Percentiles rank a stretch among this genome's conserved stretches.
Conservation (phyloP, 2,113 vertebrate species). For the Spea bombifrons region DNA sequence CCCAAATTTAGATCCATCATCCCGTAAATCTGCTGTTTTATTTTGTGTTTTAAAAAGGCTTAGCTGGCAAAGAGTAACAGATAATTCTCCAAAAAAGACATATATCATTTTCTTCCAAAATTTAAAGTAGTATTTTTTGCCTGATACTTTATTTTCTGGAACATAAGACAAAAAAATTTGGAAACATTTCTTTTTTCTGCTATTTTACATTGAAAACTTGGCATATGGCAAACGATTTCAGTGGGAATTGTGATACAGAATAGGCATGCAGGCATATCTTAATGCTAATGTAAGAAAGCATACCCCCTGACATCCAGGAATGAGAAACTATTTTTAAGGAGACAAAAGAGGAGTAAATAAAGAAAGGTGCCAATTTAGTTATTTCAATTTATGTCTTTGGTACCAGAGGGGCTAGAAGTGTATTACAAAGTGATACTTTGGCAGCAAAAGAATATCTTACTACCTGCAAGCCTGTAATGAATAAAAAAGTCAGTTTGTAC, state of each 20-base stretch:
- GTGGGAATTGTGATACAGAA: conserved; percentile 1
- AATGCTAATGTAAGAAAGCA: conserved; percentile 78
- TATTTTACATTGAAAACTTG: not conserved
- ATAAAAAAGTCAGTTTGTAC: too few relatives aligned
- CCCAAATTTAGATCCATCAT: too few relatives aligned
- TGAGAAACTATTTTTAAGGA: conserved; percentile 91
- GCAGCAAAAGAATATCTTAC: conserved; percentile 37
- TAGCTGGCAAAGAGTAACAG: too few relatives aligned
- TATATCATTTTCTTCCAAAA: too few relatives aligned
- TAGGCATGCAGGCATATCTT: conserved; percentile 68
- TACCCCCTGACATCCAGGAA: conserved; percentile 99
- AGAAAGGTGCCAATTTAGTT: conserved; percentile 59
- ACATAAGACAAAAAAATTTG: too few relatives aligned
- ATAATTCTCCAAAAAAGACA: too few relatives aligned
- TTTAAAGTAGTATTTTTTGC: too few relatives aligned
- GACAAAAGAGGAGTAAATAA: conserved; percentile 82
- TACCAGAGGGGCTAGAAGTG: conserved; percentile 32
- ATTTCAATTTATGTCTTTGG: conserved; percentile 52
- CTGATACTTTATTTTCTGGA: too few relatives aligned
- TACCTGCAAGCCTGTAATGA: conserved; percentile 25
- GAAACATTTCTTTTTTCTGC: too few relatives aligned
- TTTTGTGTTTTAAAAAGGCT: too few relatives aligned
- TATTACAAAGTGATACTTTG: conserved; percentile 11
- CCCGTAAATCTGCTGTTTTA: too few relatives aligned
- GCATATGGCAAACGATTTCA: conserved; percentile 32